Percentiles rank a stretch among this genome's conserved stretches.
phyloP scores from a whole-genome alignment of 2,888 invertebrate species.

The Patella caerulea region DNA sequence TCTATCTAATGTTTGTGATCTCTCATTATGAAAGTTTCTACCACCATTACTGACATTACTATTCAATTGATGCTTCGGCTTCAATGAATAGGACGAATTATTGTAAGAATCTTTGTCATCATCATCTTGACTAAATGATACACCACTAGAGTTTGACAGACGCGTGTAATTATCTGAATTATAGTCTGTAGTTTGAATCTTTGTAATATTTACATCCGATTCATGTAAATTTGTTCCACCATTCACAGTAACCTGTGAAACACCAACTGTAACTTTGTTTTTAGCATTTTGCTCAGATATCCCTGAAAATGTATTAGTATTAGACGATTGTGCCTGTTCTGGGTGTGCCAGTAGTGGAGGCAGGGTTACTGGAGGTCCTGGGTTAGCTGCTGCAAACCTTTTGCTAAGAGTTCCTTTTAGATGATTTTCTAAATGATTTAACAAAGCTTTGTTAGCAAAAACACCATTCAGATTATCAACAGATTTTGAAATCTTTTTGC shows the following conservation, averaged over 20 bases:
- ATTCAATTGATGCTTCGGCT: no score
- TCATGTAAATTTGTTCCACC: not conserved
- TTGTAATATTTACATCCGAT: not conserved
- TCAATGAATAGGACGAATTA: not conserved
- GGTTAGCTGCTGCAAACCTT: conserved; percentile 4
- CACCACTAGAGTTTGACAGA: conserved; percentile 2
- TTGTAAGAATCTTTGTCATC: not conserved
- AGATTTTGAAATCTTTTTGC: conserved; percentile 27
- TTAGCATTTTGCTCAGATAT: not conserved
- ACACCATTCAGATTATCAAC: conserved; percentile 43
- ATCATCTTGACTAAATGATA: conserved; percentile 7
- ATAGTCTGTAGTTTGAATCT: not conserved
- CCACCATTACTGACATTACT: not conserved
- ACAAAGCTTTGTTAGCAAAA: conserved; percentile 53
- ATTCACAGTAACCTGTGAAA: not conserved
- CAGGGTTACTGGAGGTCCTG: not conserved
- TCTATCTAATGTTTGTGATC: not conserved
- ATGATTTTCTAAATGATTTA: conserved; percentile 56
- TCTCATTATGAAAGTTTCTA: not conserved
- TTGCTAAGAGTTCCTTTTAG: conserved; percentile 46
- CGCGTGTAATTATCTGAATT: not conserved
- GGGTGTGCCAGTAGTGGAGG: not conserved
- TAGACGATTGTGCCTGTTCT: not conserved
- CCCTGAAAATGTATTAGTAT: not conserved
- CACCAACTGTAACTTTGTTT: not conserved